These are phyloP conservation scores for Halcyon smyrnensis DNA, from an alignment of 2,797 vertebrate species.

Conservation along the genomic window DNA sequence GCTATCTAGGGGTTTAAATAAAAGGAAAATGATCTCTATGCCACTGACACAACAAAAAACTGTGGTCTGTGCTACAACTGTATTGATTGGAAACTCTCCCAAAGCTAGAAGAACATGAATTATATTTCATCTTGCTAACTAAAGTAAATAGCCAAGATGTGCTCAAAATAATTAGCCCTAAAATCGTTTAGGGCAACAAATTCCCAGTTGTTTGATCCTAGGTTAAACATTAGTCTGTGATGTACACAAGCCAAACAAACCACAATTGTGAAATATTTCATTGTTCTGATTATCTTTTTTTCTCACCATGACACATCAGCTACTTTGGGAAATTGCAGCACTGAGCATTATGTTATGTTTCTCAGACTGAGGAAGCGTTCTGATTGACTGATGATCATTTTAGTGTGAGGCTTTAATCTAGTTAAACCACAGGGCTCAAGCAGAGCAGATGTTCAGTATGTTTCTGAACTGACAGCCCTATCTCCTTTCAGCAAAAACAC, in stretches of 20 bases:
- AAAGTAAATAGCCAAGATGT: constrained; percentile 16
- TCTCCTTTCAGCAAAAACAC: constrained; percentile 2
- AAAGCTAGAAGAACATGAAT: not conserved
- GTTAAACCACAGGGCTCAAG: constrained; percentile 38
- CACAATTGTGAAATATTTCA: not conserved
- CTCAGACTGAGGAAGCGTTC: constrained; percentile 32
- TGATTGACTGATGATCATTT: constrained; percentile 61
- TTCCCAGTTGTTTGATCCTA: not conserved
- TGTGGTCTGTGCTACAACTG: constrained; percentile 13
- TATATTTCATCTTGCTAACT: constrained; percentile 19
- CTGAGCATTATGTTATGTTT: constrained; percentile 3
- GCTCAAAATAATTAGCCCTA: constrained; percentile 23
- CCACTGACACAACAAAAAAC: constrained; percentile 4
- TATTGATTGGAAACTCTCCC: constrained; percentile 18
- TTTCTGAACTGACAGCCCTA: constrained; percentile 32
- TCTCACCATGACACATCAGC: not conserved
- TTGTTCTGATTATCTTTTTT: not conserved
- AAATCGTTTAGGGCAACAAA: constrained; percentile 13
- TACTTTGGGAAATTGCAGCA: constrained; percentile 12
- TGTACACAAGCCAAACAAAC: not conserved
- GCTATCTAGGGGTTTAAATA: not conserved
- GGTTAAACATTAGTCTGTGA: constrained; percentile 12
- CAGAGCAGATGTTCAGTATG: constrained; percentile 56
- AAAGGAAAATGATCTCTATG: not conserved
- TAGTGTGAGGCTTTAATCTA: constrained; percentile 46